Evolutionary conservation across 2,113 vertebrate genomes (phyloP).

Genomic region (Strix aluco): DNA sequence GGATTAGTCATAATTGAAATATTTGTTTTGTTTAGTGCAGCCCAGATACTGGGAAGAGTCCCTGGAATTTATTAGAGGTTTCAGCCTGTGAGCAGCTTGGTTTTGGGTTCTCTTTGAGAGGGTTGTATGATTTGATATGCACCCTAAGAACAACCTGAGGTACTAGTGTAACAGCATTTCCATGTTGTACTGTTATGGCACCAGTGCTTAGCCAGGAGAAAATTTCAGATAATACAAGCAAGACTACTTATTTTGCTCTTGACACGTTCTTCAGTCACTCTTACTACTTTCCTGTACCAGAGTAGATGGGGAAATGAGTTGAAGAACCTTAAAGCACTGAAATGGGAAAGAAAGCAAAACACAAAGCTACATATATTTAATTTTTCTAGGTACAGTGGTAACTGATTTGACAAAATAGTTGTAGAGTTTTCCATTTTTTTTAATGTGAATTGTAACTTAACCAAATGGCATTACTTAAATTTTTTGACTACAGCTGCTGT

Average conservation of each 20-base stretch:
- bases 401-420: not conserved
- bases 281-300: not conserved
- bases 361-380: not conserved
- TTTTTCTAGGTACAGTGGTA: not conserved
- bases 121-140: not conserved
- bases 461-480: conserved; percentile 45
- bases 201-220: not conserved
- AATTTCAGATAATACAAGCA: not conserved
- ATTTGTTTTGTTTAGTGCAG: not conserved
- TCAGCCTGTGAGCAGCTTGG: not conserved
- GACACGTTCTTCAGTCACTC: not conserved
- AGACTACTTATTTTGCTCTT: not conserved
- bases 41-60: not conserved
- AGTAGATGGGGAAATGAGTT: not conserved
- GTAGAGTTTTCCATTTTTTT: not conserved
- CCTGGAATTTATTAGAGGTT: not conserved
- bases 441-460: conserved; percentile 20
- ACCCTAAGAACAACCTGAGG: fast-evolving
- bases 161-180: not conserved
- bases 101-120: not conserved
- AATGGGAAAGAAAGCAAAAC: not conserved
- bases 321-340: not conserved
- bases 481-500: conserved; percentile 50
- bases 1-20: conserved; percentile 15
- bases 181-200: fast-evolving